Percentiles rank a stretch among this genome's conserved stretches.
These are phyloP conservation scores for Hydriomena furcata DNA, from an alignment of 2,888 invertebrate genomes.

Conservation along the genomic window DNA sequence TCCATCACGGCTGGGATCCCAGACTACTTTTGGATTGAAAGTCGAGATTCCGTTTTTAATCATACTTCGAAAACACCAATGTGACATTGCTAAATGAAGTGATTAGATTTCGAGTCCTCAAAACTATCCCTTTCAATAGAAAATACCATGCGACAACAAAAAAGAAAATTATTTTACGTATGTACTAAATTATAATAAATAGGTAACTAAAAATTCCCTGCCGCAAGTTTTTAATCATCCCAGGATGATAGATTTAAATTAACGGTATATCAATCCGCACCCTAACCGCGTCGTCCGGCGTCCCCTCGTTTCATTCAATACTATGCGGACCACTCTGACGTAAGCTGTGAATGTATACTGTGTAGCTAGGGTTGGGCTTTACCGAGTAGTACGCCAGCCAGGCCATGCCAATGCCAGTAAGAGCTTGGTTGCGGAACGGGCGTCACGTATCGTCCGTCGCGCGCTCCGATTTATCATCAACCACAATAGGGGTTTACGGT, in stretches of 20 bases:
- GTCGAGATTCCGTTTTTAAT: too few relatives aligned
- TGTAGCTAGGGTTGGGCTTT: slow-evolving; percentile 55
- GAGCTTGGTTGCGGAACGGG: slow-evolving; percentile 57
- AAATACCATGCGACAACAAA: too few relatives aligned
- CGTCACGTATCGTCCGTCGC: slow-evolving; percentile 47
- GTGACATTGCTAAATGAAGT: too few relatives aligned
- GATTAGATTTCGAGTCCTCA: too few relatives aligned
- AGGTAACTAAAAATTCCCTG: too few relatives aligned
- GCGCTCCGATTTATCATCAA: slow-evolving; percentile 24
- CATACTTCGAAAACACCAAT: too few relatives aligned
- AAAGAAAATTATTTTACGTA: too few relatives aligned
- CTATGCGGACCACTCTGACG: slow-evolving; percentile 65
- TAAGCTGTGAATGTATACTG: slow-evolving; percentile 61
- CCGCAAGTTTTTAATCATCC: slow-evolving; percentile 13
- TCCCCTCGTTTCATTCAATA: slow-evolving; percentile 67
- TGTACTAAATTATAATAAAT: too few relatives aligned
- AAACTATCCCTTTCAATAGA: too few relatives aligned
- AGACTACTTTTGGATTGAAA: too few relatives aligned
- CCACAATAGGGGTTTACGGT: slow-evolving; percentile 23
- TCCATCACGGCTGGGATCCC: too few relatives aligned
- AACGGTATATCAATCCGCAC: slow-evolving; percentile 26
- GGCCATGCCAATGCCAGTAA: too few relatives aligned
- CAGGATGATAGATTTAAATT: slow-evolving; percentile 19
- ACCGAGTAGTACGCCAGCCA: slow-evolving; percentile 41
- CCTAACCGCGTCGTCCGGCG: slow-evolving; percentile 41